Evolutionary conservation across 2,888 invertebrate genomes (phyloP).

Genomic region (Ormyrus rosae): DNA sequence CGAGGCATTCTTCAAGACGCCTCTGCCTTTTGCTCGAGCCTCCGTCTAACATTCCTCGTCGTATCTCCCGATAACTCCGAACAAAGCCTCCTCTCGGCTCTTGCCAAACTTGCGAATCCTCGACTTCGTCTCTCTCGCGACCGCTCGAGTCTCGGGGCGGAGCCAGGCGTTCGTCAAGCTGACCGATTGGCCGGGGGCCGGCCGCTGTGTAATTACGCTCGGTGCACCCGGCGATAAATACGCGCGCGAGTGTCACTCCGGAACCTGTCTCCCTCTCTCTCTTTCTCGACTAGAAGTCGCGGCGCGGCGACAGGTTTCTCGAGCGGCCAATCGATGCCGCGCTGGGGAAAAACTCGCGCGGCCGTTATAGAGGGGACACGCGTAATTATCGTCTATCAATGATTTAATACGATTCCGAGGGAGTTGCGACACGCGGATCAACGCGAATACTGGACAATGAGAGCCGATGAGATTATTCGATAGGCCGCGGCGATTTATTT

Average conservation of each 20-base stretch:
- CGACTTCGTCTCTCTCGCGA: not conserved
- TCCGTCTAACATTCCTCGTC: too few species aligned
- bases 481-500: slow-evolving; percentile 17
- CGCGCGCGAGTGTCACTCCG: slow-evolving; percentile 43
- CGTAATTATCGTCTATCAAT: slow-evolving; percentile 54
- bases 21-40: too few species aligned
- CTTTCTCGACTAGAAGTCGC: not conserved
- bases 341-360: not conserved
- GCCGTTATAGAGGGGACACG: not conserved
- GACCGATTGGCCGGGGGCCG: slow-evolving; percentile 48
- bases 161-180: slow-evolving; percentile 1
- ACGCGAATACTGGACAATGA: slow-evolving; percentile 45
- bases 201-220: slow-evolving; percentile 42
- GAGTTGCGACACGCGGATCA: slow-evolving; percentile 51
- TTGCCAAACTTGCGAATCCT: not conserved
- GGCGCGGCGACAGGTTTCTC: slow-evolving; percentile 32
- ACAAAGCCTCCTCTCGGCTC: too few species aligned
- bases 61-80: too few species aligned
- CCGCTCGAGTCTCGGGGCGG: slow-evolving; percentile 33
- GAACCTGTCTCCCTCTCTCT: slow-evolving; percentile 49
- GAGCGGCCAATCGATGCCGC: slow-evolving; percentile 37
- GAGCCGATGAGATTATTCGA: slow-evolving; percentile 28
- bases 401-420: slow-evolving; percentile 51
- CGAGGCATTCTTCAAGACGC: too few species aligned
- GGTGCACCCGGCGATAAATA: slow-evolving; percentile 35